A percentile compares a stretch with the other conserved stretches of the same genome.
Conservation (phyloP, 2,797 vertebrate species). For the Oreochromis grahami region DNA sequence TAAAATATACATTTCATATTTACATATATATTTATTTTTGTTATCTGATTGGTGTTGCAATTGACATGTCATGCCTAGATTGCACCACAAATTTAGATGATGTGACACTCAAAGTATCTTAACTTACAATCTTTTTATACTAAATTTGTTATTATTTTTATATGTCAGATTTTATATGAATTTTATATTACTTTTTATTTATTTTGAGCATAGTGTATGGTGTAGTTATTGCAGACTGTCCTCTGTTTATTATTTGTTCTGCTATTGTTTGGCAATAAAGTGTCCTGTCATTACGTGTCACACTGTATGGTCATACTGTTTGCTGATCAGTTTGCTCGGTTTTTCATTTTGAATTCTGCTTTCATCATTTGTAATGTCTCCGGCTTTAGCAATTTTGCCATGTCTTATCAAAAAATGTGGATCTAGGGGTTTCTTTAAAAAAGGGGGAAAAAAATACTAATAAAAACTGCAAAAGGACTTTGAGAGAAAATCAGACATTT, state of each 20-base stretch:
- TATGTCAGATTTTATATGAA: not conserved
- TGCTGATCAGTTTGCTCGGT: not conserved
- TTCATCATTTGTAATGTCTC: not conserved
- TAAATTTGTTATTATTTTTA: not conserved
- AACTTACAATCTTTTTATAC: not conserved
- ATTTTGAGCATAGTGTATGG: not conserved
- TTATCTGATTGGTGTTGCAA: not conserved
- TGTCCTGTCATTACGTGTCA: not conserved
- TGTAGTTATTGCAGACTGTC: not conserved
- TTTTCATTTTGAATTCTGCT: not conserved
- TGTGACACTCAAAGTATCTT: not conserved
- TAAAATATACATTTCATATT: not conserved
- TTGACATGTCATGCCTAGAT: not conserved
- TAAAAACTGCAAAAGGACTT: not conserved
- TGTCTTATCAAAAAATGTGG: not conserved
- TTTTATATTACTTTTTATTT: not conserved
- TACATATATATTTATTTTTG: not conserved
- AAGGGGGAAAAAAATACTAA: fast-evolving
- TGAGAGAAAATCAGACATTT: not conserved
- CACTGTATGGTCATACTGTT: not conserved
- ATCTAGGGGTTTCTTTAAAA: not conserved
- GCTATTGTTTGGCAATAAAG: not conserved
- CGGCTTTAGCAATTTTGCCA: not conserved
- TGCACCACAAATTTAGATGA: not conserved
- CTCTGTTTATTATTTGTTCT: not conserved